phyloP scores from a whole-genome alignment of 1,140 invertebrate species.

The Bombus sylvicola region DNA sequence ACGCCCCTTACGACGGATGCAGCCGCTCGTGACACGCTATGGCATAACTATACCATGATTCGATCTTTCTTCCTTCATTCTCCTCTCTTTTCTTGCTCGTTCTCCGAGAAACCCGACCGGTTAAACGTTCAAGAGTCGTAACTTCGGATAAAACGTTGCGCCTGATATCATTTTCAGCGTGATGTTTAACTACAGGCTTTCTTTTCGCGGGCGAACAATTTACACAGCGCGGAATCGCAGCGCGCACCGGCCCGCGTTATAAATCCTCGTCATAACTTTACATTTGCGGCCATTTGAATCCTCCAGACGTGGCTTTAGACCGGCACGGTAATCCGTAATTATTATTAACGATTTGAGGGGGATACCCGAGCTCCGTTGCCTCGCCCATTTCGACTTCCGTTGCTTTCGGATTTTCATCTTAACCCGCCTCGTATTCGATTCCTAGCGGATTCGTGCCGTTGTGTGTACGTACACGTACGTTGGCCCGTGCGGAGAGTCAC shows the following conservation, averaged over 20 bases:
- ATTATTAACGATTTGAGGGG: slow-evolving; percentile 78
- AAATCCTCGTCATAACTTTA: slow-evolving; percentile 79
- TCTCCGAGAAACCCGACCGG: neutral
- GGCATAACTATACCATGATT: neutral
- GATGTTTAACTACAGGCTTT: slow-evolving; percentile 53
- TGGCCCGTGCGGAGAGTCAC: slow-evolving; percentile 32
- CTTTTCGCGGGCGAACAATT: slow-evolving; percentile 53
- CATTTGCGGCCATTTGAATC: slow-evolving; percentile 80
- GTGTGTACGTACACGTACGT: neutral
- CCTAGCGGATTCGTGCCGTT: neutral
- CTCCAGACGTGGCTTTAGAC: slow-evolving; percentile 69
- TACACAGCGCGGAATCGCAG: slow-evolving; percentile 46
- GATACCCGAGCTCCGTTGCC: slow-evolving; percentile 3
- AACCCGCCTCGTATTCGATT: neutral
- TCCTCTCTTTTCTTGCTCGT: neutral
- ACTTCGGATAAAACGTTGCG: slow-evolving; percentile 57
- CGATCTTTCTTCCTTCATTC: neutral
- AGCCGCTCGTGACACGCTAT: neutral
- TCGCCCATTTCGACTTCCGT: neutral
- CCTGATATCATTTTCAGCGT: slow-evolving; percentile 53
- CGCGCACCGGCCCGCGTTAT: slow-evolving; percentile 52
- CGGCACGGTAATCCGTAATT: slow-evolving; percentile 79
- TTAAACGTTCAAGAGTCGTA: slow-evolving; percentile 33
- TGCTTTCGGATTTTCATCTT: slow-evolving; percentile 56
- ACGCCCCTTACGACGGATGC: neutral